Evolutionary conservation across 2,888 invertebrate species (phyloP).

Genomic region (Tipula helvola): DNA sequence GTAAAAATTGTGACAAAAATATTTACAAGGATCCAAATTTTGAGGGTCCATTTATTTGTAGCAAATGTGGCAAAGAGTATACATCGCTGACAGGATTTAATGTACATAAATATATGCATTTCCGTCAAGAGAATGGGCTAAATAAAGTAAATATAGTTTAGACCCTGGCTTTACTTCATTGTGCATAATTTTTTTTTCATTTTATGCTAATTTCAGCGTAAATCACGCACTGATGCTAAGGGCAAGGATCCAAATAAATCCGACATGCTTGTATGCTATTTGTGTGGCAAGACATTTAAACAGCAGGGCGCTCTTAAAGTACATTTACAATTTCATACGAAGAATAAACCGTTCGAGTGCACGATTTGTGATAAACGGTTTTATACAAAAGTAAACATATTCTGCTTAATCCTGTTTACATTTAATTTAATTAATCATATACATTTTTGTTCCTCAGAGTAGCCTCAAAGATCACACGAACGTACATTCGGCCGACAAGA

Average conservation of each 20-base stretch:
- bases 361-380: neutral
- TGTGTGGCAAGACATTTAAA: conserved; percentile 8
- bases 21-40: neutral
- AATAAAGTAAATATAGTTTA: neutral
- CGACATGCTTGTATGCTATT: neutral
- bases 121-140: neutral
- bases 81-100: neutral
- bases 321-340: neutral
- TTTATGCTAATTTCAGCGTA: neutral
- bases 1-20: neutral
- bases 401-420: neutral
- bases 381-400: neutral
- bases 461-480: conserved; percentile 5
- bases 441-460: neutral
- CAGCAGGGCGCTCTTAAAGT: neutral
- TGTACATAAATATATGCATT: neutral
- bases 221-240: neutral
- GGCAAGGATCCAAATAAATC: neutral
- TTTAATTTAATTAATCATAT: neutral
- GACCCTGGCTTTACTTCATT: neutral
- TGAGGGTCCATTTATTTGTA: neutral
- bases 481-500: neutral
- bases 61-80: neutral
- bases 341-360: neutral
- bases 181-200: neutral